These are phyloP conservation scores for Carassius auratus DNA, from an alignment of 2,113 vertebrate genomes.

Conservation along the genomic window DNA sequence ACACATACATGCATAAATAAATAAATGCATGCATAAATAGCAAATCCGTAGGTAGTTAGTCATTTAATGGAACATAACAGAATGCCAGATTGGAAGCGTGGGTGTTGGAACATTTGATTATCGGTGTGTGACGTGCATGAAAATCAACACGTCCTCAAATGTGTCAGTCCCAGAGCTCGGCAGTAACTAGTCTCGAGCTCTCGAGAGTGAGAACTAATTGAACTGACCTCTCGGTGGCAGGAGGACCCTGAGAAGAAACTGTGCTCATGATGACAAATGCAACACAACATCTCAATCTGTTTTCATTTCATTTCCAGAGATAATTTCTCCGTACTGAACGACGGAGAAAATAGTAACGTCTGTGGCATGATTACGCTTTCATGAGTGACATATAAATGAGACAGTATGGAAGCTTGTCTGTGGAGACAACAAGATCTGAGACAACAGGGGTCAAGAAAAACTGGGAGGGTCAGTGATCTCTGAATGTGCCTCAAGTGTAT, in stretches of 20 bases:
- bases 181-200: conserved; percentile 6
- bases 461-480: conserved; percentile 22
- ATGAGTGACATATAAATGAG: conserved; percentile 21
- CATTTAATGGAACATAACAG: conserved; percentile 22
- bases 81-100: conserved; percentile 32
- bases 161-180: background rate
- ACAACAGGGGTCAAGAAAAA: background rate
- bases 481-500: background rate
- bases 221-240: conserved; percentile 16
- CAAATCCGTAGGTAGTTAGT: conserved; percentile 19
- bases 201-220: conserved; percentile 25
- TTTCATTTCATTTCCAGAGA: background rate
- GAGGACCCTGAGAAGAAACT: background rate
- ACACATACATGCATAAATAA: background rate
- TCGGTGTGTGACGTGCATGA: conserved; percentile 12
- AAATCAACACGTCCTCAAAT: conserved; percentile 31
- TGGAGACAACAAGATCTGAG: background rate
- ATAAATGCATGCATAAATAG: background rate
- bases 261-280: background rate
- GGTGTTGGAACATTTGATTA: conserved; percentile 36
- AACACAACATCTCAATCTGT: background rate
- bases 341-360: background rate
- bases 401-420: background rate
- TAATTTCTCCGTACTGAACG: background rate
- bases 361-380: background rate